Percentiles rank a stretch among this genome's conserved stretches.
phyloP scores from a whole-genome alignment of 2,888 invertebrate species.

The Tetranychus piercei region DNA sequence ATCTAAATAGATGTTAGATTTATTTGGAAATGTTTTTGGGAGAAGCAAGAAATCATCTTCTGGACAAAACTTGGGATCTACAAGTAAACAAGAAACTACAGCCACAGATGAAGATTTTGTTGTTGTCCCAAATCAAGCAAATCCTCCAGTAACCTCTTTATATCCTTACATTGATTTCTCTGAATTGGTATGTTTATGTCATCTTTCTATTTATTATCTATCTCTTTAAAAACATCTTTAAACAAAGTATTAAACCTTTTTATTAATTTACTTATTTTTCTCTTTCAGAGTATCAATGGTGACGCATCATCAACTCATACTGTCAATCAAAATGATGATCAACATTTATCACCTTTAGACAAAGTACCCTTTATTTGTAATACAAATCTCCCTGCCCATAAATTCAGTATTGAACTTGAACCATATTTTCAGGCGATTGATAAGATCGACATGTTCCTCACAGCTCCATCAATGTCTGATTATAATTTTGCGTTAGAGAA shows the following conservation, averaged over 20 bases:
- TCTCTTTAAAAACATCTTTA: no score
- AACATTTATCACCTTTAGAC: not conserved
- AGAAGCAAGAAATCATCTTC: not conserved
- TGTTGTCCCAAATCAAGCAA: not conserved
- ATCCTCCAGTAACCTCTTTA: not conserved
- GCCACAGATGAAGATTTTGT: not conserved
- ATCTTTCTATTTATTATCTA: no score
- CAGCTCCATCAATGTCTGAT: conserved; percentile 9
- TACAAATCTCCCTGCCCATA: not conserved
- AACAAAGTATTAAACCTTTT: no score
- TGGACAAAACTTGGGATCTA: not conserved
- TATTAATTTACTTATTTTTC: no score
- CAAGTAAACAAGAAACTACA: not conserved
- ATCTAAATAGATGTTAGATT: not conserved
- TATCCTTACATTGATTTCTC: not conserved
- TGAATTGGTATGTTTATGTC: not conserved
- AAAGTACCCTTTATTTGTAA: not conserved
- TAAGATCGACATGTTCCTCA: conserved; percentile 10
- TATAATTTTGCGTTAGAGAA: conserved; percentile 16
- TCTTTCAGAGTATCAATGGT: not conserved
- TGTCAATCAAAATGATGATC: not conserved
- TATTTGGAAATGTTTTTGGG: not conserved
- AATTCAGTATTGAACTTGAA: not conserved
- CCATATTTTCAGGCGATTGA: conserved; percentile 11
- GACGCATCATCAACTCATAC: not conserved